Percentiles rank a stretch among this genome's conserved stretches.
These are phyloP conservation scores for Heliconius sara DNA, from an alignment of 2,888 invertebrate genomes.

Conservation along the genomic window DNA sequence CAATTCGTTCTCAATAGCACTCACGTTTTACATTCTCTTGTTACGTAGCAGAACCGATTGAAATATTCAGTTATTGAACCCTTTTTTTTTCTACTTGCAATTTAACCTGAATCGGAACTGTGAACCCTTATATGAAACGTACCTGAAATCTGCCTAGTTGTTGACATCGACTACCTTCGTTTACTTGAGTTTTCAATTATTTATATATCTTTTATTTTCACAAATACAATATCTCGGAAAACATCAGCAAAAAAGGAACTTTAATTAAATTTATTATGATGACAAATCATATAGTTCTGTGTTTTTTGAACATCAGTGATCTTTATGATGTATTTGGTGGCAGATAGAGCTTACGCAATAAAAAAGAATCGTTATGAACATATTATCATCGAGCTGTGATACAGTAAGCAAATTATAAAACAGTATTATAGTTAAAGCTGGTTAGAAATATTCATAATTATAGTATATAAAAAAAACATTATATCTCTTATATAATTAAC, in stretches of 20 bases:
- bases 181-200: not conserved
- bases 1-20: slow-evolving; percentile 13
- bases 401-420: too few species aligned
- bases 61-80: slow-evolving; percentile 15
- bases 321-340: not conserved
- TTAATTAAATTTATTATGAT: too few species aligned
- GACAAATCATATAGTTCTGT: too few species aligned
- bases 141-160: not conserved
- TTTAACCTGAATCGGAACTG: slow-evolving; percentile 6
- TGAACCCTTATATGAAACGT: slow-evolving; percentile 1
- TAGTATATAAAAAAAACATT: not conserved
- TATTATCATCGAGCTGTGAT: too few species aligned
- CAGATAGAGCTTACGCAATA: too few species aligned
- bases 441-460: not conserved
- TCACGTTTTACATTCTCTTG: slow-evolving; percentile 21
- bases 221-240: not conserved
- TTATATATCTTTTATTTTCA: not conserved
- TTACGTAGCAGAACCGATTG: not conserved
- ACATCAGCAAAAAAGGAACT: not conserved
- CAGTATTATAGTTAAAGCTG: too few species aligned
- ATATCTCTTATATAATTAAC: too few species aligned
- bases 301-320: too few species aligned
- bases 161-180: not conserved
- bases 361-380: too few species aligned
- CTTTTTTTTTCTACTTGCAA: slow-evolving; percentile 1